Evolutionary conservation across 2,888 invertebrate species (phyloP).

Genomic region (Lasioglossum figueresi): DNA sequence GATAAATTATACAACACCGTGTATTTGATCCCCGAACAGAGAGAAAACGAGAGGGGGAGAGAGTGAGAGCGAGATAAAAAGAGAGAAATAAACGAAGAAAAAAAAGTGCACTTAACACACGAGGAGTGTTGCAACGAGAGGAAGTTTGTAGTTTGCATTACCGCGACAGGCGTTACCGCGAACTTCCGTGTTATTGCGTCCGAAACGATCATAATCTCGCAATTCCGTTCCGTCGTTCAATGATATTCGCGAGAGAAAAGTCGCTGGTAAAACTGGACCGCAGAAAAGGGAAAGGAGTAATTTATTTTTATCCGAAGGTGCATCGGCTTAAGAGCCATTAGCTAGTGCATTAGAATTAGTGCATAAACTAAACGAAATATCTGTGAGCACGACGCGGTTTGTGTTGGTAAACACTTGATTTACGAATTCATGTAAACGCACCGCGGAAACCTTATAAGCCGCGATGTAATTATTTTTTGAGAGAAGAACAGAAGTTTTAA

Average conservation of each 20-base stretch:
- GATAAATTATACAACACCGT: constrained; percentile 1
- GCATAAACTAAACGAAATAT: neutral
- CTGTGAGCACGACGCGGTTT: neutral
- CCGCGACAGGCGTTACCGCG: constrained; percentile 20
- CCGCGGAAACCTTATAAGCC: neutral
- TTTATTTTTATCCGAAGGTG: neutral
- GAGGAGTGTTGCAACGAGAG: constrained; percentile 16
- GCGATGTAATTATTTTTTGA: neutral
- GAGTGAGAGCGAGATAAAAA: neutral
- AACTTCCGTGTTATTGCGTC: constrained; percentile 42
- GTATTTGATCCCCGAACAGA: neutral
- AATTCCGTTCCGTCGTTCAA: neutral
- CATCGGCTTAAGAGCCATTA: neutral
- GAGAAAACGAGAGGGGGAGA: neutral
- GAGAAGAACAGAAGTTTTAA: neutral
- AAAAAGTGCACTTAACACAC: neutral
- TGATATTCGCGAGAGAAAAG: constrained; percentile 4
- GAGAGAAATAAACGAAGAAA: neutral
- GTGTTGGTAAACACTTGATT: neutral
- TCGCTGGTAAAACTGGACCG: constrained; percentile 32
- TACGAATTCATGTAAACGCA: neutral
- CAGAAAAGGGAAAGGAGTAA: constrained; percentile 44
- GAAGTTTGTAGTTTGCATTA: constrained; percentile 31
- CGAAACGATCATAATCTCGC: constrained; percentile 26
- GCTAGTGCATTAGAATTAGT: neutral